A percentile compares a stretch with the other conserved stretches of the same genome.
Evolutionary conservation across 2,113 vertebrate species (phyloP).

Genomic region (Gymnobelideus leadbeateri): DNA sequence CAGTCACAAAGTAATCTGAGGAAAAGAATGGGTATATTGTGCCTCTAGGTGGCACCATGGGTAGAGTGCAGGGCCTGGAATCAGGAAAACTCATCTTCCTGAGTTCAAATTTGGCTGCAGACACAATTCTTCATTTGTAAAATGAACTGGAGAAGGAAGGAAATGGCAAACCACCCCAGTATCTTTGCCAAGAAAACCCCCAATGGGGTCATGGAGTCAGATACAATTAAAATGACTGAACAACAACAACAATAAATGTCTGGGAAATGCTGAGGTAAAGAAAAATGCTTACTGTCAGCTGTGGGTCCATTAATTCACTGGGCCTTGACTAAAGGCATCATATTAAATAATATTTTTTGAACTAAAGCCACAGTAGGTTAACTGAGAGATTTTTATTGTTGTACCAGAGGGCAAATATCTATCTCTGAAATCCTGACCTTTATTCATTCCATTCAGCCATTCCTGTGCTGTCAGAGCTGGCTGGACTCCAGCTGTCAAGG

Average conservation of each 20-base stretch:
- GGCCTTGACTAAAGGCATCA: background rate
- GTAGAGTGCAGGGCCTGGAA: background rate
- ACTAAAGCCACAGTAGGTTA: constrained; percentile 42
- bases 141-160: background rate
- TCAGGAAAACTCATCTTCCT: background rate
- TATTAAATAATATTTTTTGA: background rate
- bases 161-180: background rate
- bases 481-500: constrained; percentile 89
- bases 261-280: background rate
- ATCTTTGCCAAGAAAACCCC: background rate
- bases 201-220: background rate
- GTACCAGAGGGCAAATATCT: background rate
- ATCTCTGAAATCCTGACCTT: constrained; percentile 87
- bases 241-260: background rate
- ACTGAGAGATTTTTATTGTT: constrained; percentile 14
- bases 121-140: background rate
- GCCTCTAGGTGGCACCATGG: background rate
- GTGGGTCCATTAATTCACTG: background rate
- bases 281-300: background rate
- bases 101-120: background rate
- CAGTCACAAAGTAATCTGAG: background rate
- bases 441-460: constrained; percentile 92
- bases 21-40: background rate
- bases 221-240: background rate
- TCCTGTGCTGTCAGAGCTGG: constrained; percentile 91